Conservation (phyloP, 2,113 vertebrate species). For the Vireo altiloquus region DNA sequence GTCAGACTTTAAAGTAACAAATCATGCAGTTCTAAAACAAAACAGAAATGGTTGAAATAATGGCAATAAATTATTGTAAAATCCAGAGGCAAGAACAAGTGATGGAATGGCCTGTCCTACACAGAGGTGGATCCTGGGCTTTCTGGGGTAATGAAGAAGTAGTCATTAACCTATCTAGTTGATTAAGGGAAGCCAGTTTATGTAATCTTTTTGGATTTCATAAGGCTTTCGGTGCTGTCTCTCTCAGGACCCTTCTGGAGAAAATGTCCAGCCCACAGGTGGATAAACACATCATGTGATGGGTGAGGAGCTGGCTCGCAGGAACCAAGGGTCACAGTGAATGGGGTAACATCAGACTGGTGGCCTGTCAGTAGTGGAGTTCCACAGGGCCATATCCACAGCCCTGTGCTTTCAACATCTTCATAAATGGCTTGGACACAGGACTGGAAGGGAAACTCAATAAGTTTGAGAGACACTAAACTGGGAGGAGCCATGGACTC, state of each 20-base stretch:
- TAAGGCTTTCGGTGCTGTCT: accelerated
- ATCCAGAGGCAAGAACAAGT: not conserved
- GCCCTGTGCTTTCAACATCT: not conserved
- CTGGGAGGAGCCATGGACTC: not conserved
- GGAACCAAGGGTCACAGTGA: not conserved
- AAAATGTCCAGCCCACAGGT: not conserved
- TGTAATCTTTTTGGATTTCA: not conserved
- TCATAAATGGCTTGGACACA: not conserved
- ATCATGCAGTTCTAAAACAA: not conserved
- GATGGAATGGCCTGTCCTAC: not conserved
- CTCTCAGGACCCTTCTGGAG: not conserved
- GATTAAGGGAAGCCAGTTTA: not conserved
- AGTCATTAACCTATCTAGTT: not conserved
- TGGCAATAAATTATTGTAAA: not conserved
- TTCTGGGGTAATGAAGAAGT: not conserved
- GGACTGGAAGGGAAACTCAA: not conserved
- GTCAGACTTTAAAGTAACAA: not conserved
- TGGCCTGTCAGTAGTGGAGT: not conserved
- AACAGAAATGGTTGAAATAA: not conserved
- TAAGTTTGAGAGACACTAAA: not conserved
- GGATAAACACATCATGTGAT: not conserved
- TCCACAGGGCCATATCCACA: not conserved
- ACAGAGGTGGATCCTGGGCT: not conserved
- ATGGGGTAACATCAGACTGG: not conserved
- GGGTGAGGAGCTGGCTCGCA: not conserved